A percentile compares a stretch with the other conserved stretches of the same genome.
Evolutionary conservation across 2,113 vertebrate species (phyloP).

Genomic region (Atrichornis clamosus): DNA sequence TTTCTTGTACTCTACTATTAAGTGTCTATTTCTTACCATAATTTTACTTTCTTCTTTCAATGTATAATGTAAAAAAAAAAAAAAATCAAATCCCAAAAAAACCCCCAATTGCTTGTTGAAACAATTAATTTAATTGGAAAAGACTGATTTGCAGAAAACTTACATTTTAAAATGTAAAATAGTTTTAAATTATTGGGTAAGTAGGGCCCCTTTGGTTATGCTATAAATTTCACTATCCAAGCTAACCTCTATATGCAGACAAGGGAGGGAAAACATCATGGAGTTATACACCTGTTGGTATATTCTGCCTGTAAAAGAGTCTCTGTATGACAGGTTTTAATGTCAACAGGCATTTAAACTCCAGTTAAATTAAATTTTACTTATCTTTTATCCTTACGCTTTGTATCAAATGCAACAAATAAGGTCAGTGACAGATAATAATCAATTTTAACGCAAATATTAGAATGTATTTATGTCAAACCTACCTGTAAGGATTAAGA

Average conservation of each 20-base stretch:
- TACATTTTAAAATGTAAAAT: neutral
- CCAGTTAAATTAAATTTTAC: neutral
- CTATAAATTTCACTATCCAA: neutral
- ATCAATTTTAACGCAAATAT: neutral
- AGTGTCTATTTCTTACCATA: neutral
- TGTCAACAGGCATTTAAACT: neutral
- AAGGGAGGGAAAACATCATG: rapidly evolving
- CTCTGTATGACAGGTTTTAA: neutral
- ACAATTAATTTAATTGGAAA: neutral
- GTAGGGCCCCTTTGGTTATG: neutral
- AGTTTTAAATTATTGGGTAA: neutral
- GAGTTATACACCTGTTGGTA: neutral
- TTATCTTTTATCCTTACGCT: neutral
- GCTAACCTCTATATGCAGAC: neutral
- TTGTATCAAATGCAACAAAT: neutral
- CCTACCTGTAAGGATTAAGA: neutral
- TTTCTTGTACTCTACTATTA: neutral
- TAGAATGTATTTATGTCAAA: neutral
- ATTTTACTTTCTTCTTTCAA: neutral
- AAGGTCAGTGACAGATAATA: neutral
- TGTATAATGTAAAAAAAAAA: neutral
- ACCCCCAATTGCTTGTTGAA: neutral
- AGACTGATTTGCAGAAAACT: neutral
- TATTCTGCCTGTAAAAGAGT: neutral
- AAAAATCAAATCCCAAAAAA: too few relatives aligned